Percentiles rank a stretch among this genome's conserved stretches.
phyloP scores from a whole-genome alignment of 2,888 invertebrate species.

The Aquatica leii region DNA sequence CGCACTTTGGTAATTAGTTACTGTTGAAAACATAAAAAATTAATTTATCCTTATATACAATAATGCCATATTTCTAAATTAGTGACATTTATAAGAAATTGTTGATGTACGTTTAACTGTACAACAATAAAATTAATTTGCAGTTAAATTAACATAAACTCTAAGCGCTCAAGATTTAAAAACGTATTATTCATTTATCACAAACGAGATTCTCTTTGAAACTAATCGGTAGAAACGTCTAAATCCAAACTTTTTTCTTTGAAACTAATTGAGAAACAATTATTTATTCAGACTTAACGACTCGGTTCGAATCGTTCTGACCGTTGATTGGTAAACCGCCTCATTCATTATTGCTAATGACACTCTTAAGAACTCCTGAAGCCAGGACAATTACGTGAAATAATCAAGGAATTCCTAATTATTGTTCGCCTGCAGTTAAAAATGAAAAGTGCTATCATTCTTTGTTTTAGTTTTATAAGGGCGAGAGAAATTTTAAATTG shows the following conservation, averaged over 20 bases:
- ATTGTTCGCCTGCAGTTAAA: conserved; percentile 55
- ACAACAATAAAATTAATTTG: too few species aligned
- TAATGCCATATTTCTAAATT: too few species aligned
- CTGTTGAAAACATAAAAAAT: too few species aligned
- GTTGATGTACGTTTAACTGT: too few species aligned
- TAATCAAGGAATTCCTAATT: conserved; percentile 59
- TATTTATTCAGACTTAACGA: conserved; percentile 59
- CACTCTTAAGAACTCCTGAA: conserved; percentile 57
- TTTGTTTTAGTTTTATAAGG: conserved; percentile 51
- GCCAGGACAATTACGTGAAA: conserved; percentile 58
- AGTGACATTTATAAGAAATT: too few species aligned
- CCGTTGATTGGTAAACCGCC: conserved; percentile 54
- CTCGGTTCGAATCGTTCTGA: conserved; percentile 51
- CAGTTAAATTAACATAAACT: too few species aligned
- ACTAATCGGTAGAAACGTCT: conserved; percentile 25
- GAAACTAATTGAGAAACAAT: conserved; percentile 59
- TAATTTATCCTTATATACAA: too few species aligned
- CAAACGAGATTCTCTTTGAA: conserved; percentile 6
- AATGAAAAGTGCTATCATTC: conserved; percentile 54
- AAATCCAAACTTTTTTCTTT: conserved; percentile 45
- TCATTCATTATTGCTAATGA: conserved; percentile 61
- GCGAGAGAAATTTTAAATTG: conserved; percentile 48
- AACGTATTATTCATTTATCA: conserved; percentile 12
- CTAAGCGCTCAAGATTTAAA: too few species aligned
- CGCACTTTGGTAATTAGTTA: too few species aligned